Conservation (phyloP, 2,797 vertebrate genomes). For the Smutsia temminckii region DNA sequence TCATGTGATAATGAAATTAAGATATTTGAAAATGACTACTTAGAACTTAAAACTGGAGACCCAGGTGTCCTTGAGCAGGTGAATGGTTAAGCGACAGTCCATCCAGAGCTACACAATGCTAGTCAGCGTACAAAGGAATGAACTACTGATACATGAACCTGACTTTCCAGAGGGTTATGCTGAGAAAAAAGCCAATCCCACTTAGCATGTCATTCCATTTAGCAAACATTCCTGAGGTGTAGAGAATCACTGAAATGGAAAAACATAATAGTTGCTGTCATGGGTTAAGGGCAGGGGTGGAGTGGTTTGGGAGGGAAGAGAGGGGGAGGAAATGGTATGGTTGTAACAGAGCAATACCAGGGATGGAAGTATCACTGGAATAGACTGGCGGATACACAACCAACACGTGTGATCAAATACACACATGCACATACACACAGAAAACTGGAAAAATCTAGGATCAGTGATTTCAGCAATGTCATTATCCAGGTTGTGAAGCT, state of each 20-base stretch:
- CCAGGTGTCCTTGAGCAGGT: background rate
- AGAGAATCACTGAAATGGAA: background rate
- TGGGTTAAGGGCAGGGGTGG: background rate
- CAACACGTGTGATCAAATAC: background rate
- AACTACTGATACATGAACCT: background rate
- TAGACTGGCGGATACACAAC: background rate
- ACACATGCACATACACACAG: background rate
- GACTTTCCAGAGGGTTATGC: background rate
- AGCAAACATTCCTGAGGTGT: background rate
- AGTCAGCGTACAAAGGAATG: background rate
- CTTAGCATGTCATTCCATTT: background rate
- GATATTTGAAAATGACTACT: background rate
- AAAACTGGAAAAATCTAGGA: background rate
- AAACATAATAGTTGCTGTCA: background rate
- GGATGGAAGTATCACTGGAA: background rate
- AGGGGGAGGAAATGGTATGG: background rate
- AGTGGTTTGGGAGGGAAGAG: background rate
- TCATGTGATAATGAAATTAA: background rate
- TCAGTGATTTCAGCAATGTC: background rate
- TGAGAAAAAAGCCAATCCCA: background rate
- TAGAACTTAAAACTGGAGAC: background rate
- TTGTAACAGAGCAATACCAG: background rate
- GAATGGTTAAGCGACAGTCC: background rate
- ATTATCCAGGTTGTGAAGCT: background rate
- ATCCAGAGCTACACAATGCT: background rate